Base-by-base conservation (phyloP, 2,888 invertebrate species). In the Alloplasta piceator region DNA sequence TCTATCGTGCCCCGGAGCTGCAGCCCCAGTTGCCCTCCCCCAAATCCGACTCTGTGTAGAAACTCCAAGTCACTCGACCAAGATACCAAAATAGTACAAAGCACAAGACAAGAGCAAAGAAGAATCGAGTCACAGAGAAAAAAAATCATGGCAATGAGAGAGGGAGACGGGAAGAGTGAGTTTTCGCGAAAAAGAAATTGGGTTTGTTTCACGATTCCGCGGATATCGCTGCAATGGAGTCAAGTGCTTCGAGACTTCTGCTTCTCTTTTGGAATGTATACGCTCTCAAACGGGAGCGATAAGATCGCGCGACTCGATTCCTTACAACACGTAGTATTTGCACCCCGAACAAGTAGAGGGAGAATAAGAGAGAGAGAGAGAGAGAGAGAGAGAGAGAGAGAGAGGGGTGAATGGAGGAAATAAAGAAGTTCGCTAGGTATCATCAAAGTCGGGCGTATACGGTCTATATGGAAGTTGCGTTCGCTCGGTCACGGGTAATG, bases 401-500 rank as follows among this genome's bases (percentile, higher is more conserved):
- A 72, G 9, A 50, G 63, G 83, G 84, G 87, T 70, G 67, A 79
- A 84, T 80, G 78, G 75, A 82, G 80, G 80, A 86, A 85, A 86
- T 83, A 87, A 86, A 87, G 85, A 86, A 86, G 86, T 85, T 85
- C 64, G 78, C 73, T 79, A 71, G 82, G 85, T 84, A 87, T 86
- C 86, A 86, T 90, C 90, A 90, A 91, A 90, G 89, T 85, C 85
- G 86, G 87, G 84, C 84, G 85, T 87, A 85, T 87, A 88, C 84
- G 82, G 87, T 88, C 88, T 89, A 86, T 86, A 87, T 86, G 86
- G 85, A 88, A 90, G 90, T 91, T 89, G 90, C 90, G 89, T 90
- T 89, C 88, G 94, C 95, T 95, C 95, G 96, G 96, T 96, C 96
- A 96, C 95, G 96, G 95, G 95, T 96, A 96, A 96, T 96, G 96